phyloP scores from a whole-genome alignment of 2,113 vertebrate species.

The Prietella phreatophila region DNA sequence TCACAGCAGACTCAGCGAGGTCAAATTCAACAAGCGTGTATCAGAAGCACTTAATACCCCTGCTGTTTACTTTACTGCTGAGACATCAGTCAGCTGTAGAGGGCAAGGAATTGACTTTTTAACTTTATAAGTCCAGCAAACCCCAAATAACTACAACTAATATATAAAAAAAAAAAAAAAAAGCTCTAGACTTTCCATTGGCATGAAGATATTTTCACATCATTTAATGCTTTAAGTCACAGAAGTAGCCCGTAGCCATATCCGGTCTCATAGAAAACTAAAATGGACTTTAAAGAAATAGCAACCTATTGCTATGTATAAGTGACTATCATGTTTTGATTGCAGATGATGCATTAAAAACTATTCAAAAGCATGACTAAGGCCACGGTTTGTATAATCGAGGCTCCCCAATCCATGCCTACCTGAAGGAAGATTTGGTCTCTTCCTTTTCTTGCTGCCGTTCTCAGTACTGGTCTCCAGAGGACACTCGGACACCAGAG shows the following conservation, averaged over 20 bases:
- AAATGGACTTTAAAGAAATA: neutral
- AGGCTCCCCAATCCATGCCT: slow-evolving; percentile 37
- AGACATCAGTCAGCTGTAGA: slow-evolving; percentile 58
- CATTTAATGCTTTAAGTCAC: neutral
- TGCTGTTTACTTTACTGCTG: slow-evolving; percentile 44
- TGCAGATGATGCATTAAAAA: neutral
- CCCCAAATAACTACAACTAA: neutral
- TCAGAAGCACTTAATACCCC: neutral
- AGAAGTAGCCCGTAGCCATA: neutral
- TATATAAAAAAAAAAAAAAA: neutral
- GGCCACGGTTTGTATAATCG: neutral
- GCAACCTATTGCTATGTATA: neutral
- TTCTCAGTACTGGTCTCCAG: slow-evolving; percentile 78
- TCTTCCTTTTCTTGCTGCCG: slow-evolving; percentile 84
- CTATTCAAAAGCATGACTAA: neutral
- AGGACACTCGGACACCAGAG: slow-evolving; percentile 70
- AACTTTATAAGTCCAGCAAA: neutral
- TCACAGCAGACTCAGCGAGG: slow-evolving; percentile 1
- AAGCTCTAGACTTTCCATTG: neutral
- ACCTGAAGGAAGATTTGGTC: slow-evolving; percentile 81
- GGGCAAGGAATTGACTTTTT: neutral
- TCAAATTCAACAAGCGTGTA: neutral
- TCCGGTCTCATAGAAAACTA: neutral
- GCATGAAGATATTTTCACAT: neutral
- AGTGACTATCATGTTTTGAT: neutral